Evolutionary conservation across 2,888 invertebrate species (phyloP), one percentile per base, ranked within the genome.

Genomic region (Chalcosyrphus nemorum): DNA sequence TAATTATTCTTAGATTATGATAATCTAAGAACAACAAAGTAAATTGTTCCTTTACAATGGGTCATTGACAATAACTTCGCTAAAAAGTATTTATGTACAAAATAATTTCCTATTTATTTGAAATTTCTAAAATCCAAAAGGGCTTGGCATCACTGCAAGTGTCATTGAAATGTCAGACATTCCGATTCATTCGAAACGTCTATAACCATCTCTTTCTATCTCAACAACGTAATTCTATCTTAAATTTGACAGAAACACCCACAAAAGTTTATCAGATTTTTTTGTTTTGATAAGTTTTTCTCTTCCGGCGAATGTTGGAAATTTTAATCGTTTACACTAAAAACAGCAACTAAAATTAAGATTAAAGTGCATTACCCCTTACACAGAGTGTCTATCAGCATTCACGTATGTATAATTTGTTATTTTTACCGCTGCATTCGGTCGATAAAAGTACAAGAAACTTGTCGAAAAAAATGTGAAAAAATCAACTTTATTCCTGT

Each of bases 271-370:
- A 70, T 77, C 59, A 59, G 27, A 35, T 56, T 77, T 70, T 77
- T 77, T 77, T 77, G 77, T 77, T 77, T 77, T 77, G 77, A 77
- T 70, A 70, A 70, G 61, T 77, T 74, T 43, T 77, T 76, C 70
- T 63, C 45, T 38, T 77, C 77, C 61, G 56, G 59, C 32, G 24
- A 76, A 52, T 76, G 59, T 21, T 15, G 24, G 21, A 35, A 5
- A 59, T 43, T 45, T 70, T 61, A 43, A 13, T n/a, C 17, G 9
- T 52, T 47, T 24, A 21, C 41, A 11, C n/a, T 4, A 11, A 13
- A 21, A 29, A 21, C 3, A 19, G 11, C 32, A 11, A 19, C 38
- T 13, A 7, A 11, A 68, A 43, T 27, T 50, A 47, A 45, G 15
- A 7, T 21, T 35, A 35, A 75, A 66, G 75, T 57, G 54, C 1